Evolutionary conservation across 2,113 vertebrate genomes (phyloP), one percentile per base, ranked within the genome.

Genomic region (Antechinus stuartii): DNA sequence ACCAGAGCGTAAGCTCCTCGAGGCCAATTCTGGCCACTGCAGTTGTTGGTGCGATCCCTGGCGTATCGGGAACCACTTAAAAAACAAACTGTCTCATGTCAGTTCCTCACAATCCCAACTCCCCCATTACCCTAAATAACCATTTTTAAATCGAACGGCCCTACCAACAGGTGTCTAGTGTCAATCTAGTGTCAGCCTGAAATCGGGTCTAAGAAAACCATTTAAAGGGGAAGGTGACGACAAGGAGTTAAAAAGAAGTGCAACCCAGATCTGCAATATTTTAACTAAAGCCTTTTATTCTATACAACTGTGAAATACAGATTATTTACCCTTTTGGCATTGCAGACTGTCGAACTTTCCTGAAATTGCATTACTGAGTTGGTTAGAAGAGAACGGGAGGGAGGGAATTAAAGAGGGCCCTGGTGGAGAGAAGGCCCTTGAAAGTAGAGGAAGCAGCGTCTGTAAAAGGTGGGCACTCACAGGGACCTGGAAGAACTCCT

Each of bases 281-380:
- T 98, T 99, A 98, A 98, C 98, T 98, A 98, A 99, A 99, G 98
- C 96, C 96, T 98, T 84, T 99, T 99, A 99, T 99, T 99, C 98
- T 98, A 98, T 98, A 99, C 98, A 99, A 98, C 96, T 97, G 97
- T 97, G 98, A 98, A 99, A 98, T 97, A 98, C 97, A 98, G 95
- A 91, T 97, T 98, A 96, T 98, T 98, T 97, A 97, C 96, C 96
- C 98, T 98, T 98, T 98, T 97, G 98, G 97, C 97, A 98, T 98
- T 97, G 98, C 98, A 98, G 98, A 98, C 98, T 96, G 97, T 98
- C 97, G 93, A 1, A 97, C 97, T 98, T 98, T 97, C 94, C 97
- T 96, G 95, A 98, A 98, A 98, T 90, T 95, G 93, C 93, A 92
- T 96, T 97, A 95, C 93, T 0, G 54, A 96, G 98, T 92, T 97